Conservation (phyloP, 2,888 invertebrate species). For the Axea sp. region DNA sequence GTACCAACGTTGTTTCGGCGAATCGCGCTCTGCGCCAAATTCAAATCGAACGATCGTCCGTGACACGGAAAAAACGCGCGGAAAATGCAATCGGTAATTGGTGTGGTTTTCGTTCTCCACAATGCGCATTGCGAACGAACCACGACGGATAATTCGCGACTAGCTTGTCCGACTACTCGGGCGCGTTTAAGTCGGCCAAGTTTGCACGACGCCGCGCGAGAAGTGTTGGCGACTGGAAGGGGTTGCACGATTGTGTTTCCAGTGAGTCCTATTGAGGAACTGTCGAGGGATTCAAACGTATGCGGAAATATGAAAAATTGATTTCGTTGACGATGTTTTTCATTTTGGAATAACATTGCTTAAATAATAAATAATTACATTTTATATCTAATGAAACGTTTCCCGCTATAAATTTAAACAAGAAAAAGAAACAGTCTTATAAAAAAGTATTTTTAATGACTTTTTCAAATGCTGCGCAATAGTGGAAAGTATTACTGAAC, state of each 20-base stretch:
- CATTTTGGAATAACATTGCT: no score
- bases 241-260: conserved; percentile 42
- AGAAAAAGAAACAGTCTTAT: no score
- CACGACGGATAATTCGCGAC: conserved; percentile 25
- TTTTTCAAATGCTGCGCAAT: no score
- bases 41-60: conserved; percentile 16
- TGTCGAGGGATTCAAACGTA: background rate
- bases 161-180: conserved; percentile 64
- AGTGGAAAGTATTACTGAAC: no score
- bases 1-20: no score
- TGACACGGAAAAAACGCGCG: conserved; percentile 24
- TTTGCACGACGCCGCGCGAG: conserved; percentile 52
- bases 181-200: conserved; percentile 65
- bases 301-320: background rate
- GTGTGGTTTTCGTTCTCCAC: conserved; percentile 14
- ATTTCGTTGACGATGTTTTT: background rate
- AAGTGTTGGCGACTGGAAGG: conserved; percentile 45
- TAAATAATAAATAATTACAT: no score
- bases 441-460: no score
- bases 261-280: conserved; percentile 11
- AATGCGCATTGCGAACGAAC: conserved; percentile 41
- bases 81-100: conserved; percentile 16
- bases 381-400: no score
- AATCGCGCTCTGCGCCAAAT: conserved; percentile 28
- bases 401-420: no score